Conservation (phyloP, 2,113 vertebrate species). For the Setophaga petechia region DNA sequence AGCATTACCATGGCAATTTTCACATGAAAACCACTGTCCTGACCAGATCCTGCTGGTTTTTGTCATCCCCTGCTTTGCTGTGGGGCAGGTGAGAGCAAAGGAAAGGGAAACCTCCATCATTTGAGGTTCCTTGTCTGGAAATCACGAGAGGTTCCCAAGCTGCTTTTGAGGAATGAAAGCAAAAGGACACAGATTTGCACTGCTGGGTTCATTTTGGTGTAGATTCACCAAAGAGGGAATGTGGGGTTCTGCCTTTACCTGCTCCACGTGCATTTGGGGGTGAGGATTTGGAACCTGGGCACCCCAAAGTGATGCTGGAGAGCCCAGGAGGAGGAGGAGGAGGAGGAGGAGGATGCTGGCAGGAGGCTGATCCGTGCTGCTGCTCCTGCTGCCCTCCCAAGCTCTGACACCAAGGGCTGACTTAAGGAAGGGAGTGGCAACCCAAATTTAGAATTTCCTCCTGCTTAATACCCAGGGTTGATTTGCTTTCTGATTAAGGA, state of each 20-base stretch:
- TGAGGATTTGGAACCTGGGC: background rate
- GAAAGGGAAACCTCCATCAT: background rate
- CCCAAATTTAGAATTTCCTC: conserved; percentile 63
- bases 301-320: background rate
- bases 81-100: background rate
- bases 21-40: background rate
- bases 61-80: accelerated
- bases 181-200: background rate
- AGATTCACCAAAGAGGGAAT: background rate
- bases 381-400: background rate
- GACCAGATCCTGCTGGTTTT: background rate
- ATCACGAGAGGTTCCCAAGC: accelerated
- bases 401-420: background rate
- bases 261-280: accelerated
- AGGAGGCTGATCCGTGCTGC: background rate
- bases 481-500: conserved; percentile 45
- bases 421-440: conserved; percentile 55
- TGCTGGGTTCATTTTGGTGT: background rate
- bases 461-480: conserved; percentile 47
- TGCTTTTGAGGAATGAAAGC: background rate
- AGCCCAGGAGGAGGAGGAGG: background rate
- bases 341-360: background rate
- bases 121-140: background rate
- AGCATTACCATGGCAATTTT: background rate
- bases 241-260: accelerated